These are phyloP conservation scores for Auanema sp. DNA, from an alignment of 2,888 invertebrate species.

Conservation along the genomic window DNA sequence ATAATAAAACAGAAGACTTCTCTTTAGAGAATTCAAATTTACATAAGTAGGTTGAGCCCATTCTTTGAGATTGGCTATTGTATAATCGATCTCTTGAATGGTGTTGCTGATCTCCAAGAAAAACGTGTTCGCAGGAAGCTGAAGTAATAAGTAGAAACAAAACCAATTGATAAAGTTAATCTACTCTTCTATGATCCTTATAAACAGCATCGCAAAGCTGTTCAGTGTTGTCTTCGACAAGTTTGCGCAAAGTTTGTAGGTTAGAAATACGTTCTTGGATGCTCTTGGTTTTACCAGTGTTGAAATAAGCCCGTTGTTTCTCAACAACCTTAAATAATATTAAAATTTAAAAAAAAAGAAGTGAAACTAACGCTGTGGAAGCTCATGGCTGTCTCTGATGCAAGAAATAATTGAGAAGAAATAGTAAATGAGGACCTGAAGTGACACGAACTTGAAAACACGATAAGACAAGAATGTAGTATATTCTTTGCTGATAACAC, in stretches of 20 bases:
- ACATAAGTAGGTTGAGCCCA: slow-evolving; percentile 31
- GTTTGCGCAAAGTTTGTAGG: slow-evolving; percentile 40
- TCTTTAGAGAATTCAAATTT: background rate
- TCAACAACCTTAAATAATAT: slow-evolving; percentile 18
- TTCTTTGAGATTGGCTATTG: slow-evolving; percentile 35
- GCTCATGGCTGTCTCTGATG: background rate
- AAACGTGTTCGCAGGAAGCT: slow-evolving; percentile 16
- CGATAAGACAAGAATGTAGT: too few relatives aligned
- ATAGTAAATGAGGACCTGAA: background rate
- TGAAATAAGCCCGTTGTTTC: slow-evolving; percentile 39
- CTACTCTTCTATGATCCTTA: slow-evolving; percentile 52
- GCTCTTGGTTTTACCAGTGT: slow-evolving; percentile 24
- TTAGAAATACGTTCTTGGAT: background rate
- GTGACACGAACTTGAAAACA: too few relatives aligned
- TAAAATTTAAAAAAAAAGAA: too few relatives aligned
- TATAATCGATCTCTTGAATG: slow-evolving; percentile 48
- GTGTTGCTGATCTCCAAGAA: slow-evolving; percentile 33
- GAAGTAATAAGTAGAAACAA: background rate
- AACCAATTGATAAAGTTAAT: background rate
- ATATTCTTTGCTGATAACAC: too few relatives aligned
- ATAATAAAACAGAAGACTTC: slow-evolving; percentile 23
- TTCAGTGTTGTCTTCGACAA: slow-evolving; percentile 46
- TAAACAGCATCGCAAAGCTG: slow-evolving; percentile 49
- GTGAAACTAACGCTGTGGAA: too few relatives aligned
- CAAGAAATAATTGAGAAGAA: background rate